A percentile compares a stretch with the other conserved stretches of the same genome.
phyloP scores from a whole-genome alignment of 1,140 invertebrate genomes.

The Bombyx mori region DNA sequence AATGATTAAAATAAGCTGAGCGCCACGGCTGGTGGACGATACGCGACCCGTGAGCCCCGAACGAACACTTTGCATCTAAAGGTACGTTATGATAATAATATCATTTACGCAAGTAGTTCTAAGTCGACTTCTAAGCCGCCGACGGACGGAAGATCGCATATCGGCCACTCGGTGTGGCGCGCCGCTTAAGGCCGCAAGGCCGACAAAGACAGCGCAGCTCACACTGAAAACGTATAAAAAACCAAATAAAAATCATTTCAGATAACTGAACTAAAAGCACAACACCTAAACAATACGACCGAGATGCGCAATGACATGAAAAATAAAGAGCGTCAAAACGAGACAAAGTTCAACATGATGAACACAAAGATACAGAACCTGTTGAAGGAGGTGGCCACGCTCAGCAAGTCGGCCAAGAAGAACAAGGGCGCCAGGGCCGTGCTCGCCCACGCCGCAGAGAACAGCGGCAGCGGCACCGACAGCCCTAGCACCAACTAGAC shows the following conservation, averaged over 20 bases:
- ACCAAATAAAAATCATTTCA: conserved; percentile 47
- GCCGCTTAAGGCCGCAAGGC: not conserved
- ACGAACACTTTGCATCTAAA: not conserved
- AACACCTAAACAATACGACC: conserved; percentile 89
- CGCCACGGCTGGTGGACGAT: conserved; percentile 6
- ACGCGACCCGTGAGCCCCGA: conserved; percentile 2
- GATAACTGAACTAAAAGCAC: conserved; percentile 95
- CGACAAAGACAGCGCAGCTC: not conserved
- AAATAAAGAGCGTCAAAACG: conserved; percentile 83
- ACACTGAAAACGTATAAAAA: conserved; percentile 6
- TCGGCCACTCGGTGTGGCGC: conserved; percentile 2
- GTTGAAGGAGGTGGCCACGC: conserved; percentile 86
- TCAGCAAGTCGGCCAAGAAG: conserved; percentile 86
- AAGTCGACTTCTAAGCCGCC: not conserved
- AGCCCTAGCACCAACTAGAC: conserved; percentile 75
- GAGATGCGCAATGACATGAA: conserved; percentile 90
- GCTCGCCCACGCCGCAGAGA: conserved; percentile 70
- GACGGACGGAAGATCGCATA: conserved; percentile 8
- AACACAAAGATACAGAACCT: conserved; percentile 83
- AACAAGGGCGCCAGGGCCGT: conserved; percentile 56
- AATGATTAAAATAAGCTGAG: no score
- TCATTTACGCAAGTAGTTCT: not conserved
- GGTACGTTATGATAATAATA: conserved; percentile 1
- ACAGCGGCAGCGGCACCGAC: conserved; percentile 83
- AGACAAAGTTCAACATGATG: conserved; percentile 84